Base-by-base conservation (phyloP, 37 sponge, comb jelly and placozoan genomes). In the Dysidea cf. avara region DNA sequence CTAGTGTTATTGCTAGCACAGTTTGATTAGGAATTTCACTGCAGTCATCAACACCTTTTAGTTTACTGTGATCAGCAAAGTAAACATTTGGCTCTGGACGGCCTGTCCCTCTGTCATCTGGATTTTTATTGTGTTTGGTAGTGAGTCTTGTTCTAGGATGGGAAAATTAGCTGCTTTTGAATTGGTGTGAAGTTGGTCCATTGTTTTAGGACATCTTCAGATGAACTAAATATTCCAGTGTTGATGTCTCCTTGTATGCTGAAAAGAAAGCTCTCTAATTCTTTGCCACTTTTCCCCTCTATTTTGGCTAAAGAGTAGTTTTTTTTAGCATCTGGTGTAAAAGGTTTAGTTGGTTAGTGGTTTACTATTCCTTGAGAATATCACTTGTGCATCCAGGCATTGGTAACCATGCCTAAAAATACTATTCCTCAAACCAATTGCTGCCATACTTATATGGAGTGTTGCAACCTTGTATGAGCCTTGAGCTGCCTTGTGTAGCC, bases 361-460 rank as follows among this genome's bases (percentile, higher is more conserved):
- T n/a, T n/a, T n/a, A n/a, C n/a, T n/a, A n/a, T n/a, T n/a, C n/a
- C n/a, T n/a, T n/a, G n/a, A n/a, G n/a, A n/a, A n/a, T n/a, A n/a
- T n/a, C n/a, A n/a, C n/a, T n/a, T n/a, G n/a, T n/a, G n/a, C 71
- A 69, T 69, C 71, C 13, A 69, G 53, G 24, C 71, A 53, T 21
- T 52, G 52, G 24, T 69, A 69, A 26, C 32, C 71, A 53, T 53
- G 53, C 31, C 24, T 69, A 53, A 69, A 69, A 13, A 69, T 69
- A 31, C 71, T 25, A 69, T 21, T 69, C 71, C 22, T 69, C 71
- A 16, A 12, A 26, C 12, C 71, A 53, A 31, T 53, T n/a, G 28
- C 7, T 69, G 9, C 30, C 20, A 14, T 12, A 54, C 53, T 69
- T 11, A 26, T 69, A n/a, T 13, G 7, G 9, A 69, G 53, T 21